Evolutionary conservation across 2,797 vertebrate genomes (phyloP).

Genomic region (Sebastes taczanowskii): DNA sequence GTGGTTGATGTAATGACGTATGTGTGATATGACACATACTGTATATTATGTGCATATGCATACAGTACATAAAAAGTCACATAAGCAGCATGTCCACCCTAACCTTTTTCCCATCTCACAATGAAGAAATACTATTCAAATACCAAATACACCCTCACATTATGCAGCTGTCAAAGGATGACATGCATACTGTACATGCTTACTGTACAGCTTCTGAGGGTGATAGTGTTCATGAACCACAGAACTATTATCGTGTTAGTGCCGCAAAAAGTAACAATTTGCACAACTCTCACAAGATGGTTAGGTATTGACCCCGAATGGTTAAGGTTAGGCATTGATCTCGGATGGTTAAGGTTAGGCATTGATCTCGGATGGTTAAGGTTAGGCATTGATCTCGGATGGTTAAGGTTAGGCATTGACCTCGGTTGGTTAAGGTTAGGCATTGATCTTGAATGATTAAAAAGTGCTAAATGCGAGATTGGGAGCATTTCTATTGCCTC

Average conservation of each 20-base stretch:
- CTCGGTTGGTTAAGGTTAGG: too few relatives aligned
- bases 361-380: too few relatives aligned
- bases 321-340: too few relatives aligned
- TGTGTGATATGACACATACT: neutral
- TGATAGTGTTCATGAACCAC: neutral
- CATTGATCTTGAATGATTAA: too few relatives aligned
- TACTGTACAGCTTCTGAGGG: neutral
- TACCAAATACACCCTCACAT: neutral
- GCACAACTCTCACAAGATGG: neutral
- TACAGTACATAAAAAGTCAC: neutral
- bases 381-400: too few relatives aligned
- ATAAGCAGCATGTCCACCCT: neutral
- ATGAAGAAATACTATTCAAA: neutral
- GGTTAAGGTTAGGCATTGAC: too few relatives aligned
- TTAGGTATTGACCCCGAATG: neutral
- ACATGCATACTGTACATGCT: neutral
- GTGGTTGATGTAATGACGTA: neutral
- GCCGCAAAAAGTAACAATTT: neutral
- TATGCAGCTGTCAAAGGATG: neutral
- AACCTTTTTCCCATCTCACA: neutral
- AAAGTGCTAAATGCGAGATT: too few relatives aligned
- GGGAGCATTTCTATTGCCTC: too few relatives aligned
- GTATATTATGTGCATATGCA: neutral
- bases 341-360: too few relatives aligned
- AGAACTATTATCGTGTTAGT: neutral